Conservation (phyloP, 2,888 invertebrate species). For the Calameuta idolon region DNA sequence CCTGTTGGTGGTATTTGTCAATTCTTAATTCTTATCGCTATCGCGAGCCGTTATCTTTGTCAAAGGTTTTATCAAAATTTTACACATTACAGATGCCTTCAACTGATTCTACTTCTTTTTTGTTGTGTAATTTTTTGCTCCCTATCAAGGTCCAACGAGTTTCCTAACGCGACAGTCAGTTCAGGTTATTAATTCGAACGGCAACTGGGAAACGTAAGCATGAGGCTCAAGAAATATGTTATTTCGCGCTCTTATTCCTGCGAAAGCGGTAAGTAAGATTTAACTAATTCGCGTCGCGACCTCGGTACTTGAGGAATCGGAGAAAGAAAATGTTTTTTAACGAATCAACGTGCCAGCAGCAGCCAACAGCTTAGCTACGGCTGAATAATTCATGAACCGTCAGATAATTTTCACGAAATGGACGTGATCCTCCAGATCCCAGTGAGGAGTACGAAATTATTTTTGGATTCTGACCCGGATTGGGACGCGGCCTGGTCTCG, state of each 20-base stretch:
- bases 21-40: neutral
- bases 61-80: neutral
- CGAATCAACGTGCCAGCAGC: neutral
- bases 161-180: neutral
- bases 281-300: neutral
- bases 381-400: neutral
- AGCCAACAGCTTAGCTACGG: neutral
- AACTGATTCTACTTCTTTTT: neutral
- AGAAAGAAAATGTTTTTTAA: neutral
- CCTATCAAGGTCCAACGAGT: neutral
- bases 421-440: neutral
- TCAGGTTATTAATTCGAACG: neutral
- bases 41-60: neutral
- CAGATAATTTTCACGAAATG: neutral
- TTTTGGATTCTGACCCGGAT: neutral
- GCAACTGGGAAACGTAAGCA: neutral
- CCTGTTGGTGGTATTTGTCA: neutral
- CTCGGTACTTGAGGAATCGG: neutral
- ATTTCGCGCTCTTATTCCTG: neutral
- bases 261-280: neutral
- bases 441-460: neutral
- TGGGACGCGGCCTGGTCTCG: neutral
- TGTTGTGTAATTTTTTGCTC: neutral
- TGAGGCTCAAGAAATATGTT: neutral
- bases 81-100: neutral